Evolutionary conservation across 2,113 vertebrate species (phyloP).

Genomic region (Myanophis thanlyinensis): DNA sequence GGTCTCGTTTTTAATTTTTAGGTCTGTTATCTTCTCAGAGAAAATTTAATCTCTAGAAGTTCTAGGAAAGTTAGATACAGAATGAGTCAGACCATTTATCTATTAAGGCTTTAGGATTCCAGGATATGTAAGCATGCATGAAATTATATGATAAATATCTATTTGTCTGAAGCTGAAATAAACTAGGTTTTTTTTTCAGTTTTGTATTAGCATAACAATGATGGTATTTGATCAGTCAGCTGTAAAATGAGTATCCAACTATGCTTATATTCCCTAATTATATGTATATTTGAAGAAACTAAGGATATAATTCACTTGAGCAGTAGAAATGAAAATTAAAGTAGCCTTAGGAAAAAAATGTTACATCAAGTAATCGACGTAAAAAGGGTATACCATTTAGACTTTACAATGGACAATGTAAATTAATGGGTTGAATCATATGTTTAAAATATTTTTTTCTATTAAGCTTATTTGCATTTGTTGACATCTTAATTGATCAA

Average conservation of each 20-base stretch:
- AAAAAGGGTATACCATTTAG: neutral
- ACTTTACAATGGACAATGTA: neutral
- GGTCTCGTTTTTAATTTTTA: neutral
- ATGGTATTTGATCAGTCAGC: neutral
- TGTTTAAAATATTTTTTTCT: neutral
- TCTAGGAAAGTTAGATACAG: neutral
- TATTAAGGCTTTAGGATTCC: neutral
- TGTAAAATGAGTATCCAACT: neutral
- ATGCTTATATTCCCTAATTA: neutral
- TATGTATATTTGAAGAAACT: neutral
- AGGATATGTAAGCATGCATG: neutral
- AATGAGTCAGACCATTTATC: neutral
- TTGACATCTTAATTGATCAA: neutral
- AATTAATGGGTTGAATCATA: neutral
- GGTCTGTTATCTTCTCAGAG: neutral
- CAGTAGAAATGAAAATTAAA: neutral
- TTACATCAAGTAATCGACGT: no score
- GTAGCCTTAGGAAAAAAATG: neutral
- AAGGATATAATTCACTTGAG: neutral
- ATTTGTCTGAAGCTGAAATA: neutral
- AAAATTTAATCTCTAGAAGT: neutral
- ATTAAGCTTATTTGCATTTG: neutral
- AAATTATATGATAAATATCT: neutral
- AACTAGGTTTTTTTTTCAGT: neutral
- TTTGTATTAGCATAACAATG: neutral